Evolutionary conservation across 2,797 vertebrate genomes (phyloP), one percentile per base, ranked within the genome.

Genomic region (Tangara arthus): DNA sequence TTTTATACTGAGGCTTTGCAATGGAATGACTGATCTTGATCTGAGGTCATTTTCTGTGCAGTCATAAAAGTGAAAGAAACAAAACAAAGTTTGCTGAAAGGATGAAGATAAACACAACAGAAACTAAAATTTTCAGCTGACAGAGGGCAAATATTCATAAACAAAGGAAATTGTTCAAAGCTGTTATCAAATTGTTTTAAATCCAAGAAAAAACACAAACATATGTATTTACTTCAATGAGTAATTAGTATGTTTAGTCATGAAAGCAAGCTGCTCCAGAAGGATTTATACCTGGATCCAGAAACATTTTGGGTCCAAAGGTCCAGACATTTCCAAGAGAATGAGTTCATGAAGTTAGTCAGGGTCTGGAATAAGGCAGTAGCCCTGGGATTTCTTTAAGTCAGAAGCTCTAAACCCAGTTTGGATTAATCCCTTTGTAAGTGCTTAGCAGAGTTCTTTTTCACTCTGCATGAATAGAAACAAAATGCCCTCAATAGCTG

Each of bases 361-460:
- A 50, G 53, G 9, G 32, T 46, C 44, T 39, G 9, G 39, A 89
- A 87, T 32, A 89, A 4, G 15, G 42, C 90, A 91, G 57, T 0
- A 3, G 57, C 26, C 50, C 50, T 83, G 53, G 69, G 57, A 94
- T 88, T 84, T 93, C 60, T 84, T 39, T 50, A 93, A 86, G 69
- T 59, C 80, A 90, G 56, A 86, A 94, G 65, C 69, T 78, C 53
- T 86, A 94, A 90, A 94, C 57, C 55, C 83, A 94, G 91, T 93
- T 93, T 94, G 55, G 57, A 86, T 78, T 94, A 94, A 95, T 88
- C 39, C 28, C 30, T 91, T 65, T 88, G 1, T 66, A 95, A 73
- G 52, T 59, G 22, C 83, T 90, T 92, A 76, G 30, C 30, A 32
- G 65, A 83, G 57, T 56, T 90, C 89, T 60, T 69, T 86, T 78